Evolutionary conservation across 2,797 vertebrate genomes (phyloP), one percentile per base, ranked within the genome.

Genomic region (Trematomus bernacchii): DNA sequence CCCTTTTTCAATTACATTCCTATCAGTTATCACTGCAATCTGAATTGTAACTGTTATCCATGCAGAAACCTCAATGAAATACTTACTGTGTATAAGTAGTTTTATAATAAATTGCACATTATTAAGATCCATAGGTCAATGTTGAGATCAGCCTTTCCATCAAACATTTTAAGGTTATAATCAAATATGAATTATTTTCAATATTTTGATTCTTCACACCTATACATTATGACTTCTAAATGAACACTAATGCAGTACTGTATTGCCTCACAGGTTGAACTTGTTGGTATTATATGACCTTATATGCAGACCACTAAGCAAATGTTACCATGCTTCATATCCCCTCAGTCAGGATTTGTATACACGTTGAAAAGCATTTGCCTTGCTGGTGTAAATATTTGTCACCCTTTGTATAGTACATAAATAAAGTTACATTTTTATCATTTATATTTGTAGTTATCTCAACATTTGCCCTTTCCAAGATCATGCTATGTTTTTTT

Each of bases 331-430:
- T 37, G 33, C 33, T 7, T 37, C 8, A 9, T 37, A 37, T 37
- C 6, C 8, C 6, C 44, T 50, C 14, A 14, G 6, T 37, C 47
- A 58, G 40, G 14, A 52, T 55, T 59, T 84, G 79, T 71, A 18
- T 73, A 73, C 2, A 10, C 0, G 0, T 19, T 21, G 3, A 33
- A 67, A 82, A 66, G 21, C 43, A 37, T 60, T 75, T 14, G 63
- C 40, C 58, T 71, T 48, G 7, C 55, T 59, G 72, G 15, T 89
- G 66, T 85, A 82, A 77, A 80, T 85, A 67, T 72, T 53, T 50
- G 72, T 83, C 16, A 46, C 66, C 16, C 87, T 92, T 89, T 90
- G 73, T 88, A 87, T 37, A 69, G 51, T 66, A 58, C 7, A 23
- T 76, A 71, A 89, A 87, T 90, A 79, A 90, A 44, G 6, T 19